Evolutionary conservation across 2,888 invertebrate genomes (phyloP), one percentile per base, ranked within the genome.

Genomic region (Lordiphosa andalusiaca): DNA sequence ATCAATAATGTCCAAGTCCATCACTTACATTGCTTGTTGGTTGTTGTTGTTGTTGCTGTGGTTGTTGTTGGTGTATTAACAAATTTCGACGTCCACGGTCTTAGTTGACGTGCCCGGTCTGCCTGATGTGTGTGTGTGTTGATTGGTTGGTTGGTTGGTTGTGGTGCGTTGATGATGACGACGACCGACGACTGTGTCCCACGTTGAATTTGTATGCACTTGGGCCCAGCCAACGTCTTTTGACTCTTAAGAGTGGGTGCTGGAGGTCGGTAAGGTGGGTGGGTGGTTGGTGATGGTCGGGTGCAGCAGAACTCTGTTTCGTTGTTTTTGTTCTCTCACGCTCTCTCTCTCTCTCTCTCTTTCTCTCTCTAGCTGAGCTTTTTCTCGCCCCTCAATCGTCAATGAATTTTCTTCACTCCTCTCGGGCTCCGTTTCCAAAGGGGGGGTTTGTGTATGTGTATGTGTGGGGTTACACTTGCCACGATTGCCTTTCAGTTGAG

Each of bases 311-410:
- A 70, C 62, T 69, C 50, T 60, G 69, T 44, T 75, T 84, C 84
- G 81, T 85, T 85, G 81, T 81, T 80, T 71, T 82, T 78, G 83
- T 78, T 84, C 61, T 78, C 59, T 52, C 44, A 60, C 64, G 53
- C 61, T 54, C 53, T 35, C 37, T 44, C 16, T 46, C 54, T 16
- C 61, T 54, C 53, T 35, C 37, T 44, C 16, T 46, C 54, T 16
- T 23, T 44, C 21, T 48, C 49, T 13, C 40, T n/a, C 5, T 52
- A 36, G 13, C 50, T 53, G 59, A 67, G 64, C 67, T 67, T 71
- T 71, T 71, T 55, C 56, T 68, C 66, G 53, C 58, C 55, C 64
- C 57, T 67, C 61, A 67, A 65, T 81, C 77, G 71, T 80, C 80
- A 80, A 80, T 80, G 80, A 80, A 84, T 62, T 66, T 63, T 63